A percentile compares a stretch with the other conserved stretches of the same genome.
Conservation (phyloP, 2,888 invertebrate genomes). For the Ormyrus thymus region DNA sequence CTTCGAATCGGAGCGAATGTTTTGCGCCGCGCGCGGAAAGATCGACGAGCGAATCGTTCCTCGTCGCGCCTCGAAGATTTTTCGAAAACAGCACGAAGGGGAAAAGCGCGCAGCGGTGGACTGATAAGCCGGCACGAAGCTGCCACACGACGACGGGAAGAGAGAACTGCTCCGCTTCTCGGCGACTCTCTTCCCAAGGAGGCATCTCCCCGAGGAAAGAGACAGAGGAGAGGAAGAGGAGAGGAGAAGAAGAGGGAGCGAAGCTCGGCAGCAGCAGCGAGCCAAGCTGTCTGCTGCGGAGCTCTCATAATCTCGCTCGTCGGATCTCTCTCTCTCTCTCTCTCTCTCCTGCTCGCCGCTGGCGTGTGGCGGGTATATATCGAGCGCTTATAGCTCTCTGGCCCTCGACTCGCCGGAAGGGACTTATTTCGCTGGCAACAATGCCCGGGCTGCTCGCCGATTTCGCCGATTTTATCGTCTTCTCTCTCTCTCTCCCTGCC, state of each 20-base stretch:
- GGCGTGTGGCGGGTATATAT: conserved; percentile 57
- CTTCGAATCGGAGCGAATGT: no score
- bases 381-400: conserved; percentile 47
- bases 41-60: no score
- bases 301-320: conserved; percentile 65
- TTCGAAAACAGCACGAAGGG: no score
- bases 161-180: neutral
- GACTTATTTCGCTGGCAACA: conserved; percentile 57
- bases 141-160: neutral
- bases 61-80: no score
- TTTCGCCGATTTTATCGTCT: conserved; percentile 49
- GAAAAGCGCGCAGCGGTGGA: neutral
- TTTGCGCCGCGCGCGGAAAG: no score
- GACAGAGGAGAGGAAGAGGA: conserved; percentile 63
- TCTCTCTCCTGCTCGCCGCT: conserved; percentile 52
- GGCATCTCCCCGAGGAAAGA: conserved; percentile 38
- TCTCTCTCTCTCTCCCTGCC: neutral
- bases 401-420: conserved; percentile 58
- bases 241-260: conserved; percentile 55
- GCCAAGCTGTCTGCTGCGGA: conserved; percentile 72
- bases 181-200: neutral
- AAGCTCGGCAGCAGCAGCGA: conserved; percentile 33
- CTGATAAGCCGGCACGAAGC: neutral
- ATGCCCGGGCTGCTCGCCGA: conserved; percentile 57
- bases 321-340: conserved; percentile 56